Percentiles rank a stretch among this genome's conserved stretches.
Evolutionary conservation across 2,888 invertebrate species (phyloP).

Genomic region (Gortyna flavago): DNA sequence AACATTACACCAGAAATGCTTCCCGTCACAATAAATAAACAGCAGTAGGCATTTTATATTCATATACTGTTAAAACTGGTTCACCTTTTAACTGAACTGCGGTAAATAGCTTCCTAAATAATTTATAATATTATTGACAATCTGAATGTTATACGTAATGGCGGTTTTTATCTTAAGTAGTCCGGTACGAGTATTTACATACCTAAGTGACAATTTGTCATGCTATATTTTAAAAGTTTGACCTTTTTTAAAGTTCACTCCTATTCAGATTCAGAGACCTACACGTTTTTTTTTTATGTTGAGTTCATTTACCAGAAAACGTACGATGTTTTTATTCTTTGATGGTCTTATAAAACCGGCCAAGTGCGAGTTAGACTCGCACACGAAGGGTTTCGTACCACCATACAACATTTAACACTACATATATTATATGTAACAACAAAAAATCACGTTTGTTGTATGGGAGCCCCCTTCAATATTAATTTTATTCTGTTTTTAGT

Average conservation of each 20-base stretch:
- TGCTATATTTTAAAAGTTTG: conserved; percentile 19
- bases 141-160: conserved; percentile 55
- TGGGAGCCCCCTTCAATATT: no score
- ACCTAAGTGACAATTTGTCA: conserved; percentile 54
- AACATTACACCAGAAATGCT: conserved; percentile 21
- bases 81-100: conserved; percentile 84
- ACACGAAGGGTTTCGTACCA: no score
- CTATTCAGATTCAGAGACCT: not conserved
- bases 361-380: no score
- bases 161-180: conserved; percentile 52
- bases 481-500: no score
- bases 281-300: not conserved
- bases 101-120: conserved; percentile 81
- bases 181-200: conserved; percentile 52
- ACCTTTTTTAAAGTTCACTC: conserved; percentile 32
- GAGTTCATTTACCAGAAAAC: not conserved
- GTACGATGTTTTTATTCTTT: not conserved
- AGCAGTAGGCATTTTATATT: conserved; percentile 74
- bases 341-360: not conserved
- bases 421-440: no score
- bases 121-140: conserved; percentile 73
- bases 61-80: conserved; percentile 81
- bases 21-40: conserved; percentile 49
- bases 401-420: no score
- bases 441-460: no score